Evolutionary conservation across 2,888 invertebrate genomes (phyloP).

Genomic region (Drosophila robusta): DNA sequence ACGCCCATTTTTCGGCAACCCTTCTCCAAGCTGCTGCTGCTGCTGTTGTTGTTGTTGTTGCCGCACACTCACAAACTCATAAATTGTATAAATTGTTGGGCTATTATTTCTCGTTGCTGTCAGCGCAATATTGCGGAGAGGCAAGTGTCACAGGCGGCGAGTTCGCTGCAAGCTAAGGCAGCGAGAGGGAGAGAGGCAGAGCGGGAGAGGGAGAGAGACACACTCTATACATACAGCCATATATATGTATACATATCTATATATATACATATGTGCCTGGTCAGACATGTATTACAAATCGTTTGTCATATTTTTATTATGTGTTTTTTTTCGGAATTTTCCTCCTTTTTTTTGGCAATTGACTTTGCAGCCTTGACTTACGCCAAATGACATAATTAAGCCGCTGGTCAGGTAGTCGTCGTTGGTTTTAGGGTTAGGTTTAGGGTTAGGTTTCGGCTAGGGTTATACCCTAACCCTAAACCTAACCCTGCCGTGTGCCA

Average conservation of each 20-base stretch:
- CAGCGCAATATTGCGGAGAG: slow-evolving; percentile 82
- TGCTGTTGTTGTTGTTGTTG: slow-evolving; percentile 41
- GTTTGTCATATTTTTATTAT: slow-evolving; percentile 50
- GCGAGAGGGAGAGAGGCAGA: background rate
- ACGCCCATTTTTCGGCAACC: slow-evolving; percentile 42
- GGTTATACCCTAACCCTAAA: slow-evolving; percentile 40
- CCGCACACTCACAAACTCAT: slow-evolving; percentile 67
- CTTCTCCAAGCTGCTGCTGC: slow-evolving; percentile 33
- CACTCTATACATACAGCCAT: slow-evolving; percentile 7
- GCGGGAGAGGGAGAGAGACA: slow-evolving; percentile 5
- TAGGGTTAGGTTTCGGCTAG: slow-evolving; percentile 49
- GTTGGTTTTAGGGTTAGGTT: slow-evolving; percentile 41
- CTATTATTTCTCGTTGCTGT: slow-evolving; percentile 83
- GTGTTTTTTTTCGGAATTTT: slow-evolving; percentile 32
- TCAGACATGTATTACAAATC: slow-evolving; percentile 47
- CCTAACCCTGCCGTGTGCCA: slow-evolving; percentile 46
- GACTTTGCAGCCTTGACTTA: slow-evolving; percentile 78
- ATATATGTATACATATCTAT: slow-evolving; percentile 1
- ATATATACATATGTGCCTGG: slow-evolving; percentile 29
- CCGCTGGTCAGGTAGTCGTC: slow-evolving; percentile 55
- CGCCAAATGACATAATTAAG: slow-evolving; percentile 78
- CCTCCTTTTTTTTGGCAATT: slow-evolving; percentile 61
- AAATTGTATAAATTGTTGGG: slow-evolving; percentile 82
- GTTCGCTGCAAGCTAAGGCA: slow-evolving; percentile 14
- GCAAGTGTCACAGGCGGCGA: slow-evolving; percentile 69